Conservation (phyloP, 1,140 invertebrate genomes). For the Lepidurus apus region DNA sequence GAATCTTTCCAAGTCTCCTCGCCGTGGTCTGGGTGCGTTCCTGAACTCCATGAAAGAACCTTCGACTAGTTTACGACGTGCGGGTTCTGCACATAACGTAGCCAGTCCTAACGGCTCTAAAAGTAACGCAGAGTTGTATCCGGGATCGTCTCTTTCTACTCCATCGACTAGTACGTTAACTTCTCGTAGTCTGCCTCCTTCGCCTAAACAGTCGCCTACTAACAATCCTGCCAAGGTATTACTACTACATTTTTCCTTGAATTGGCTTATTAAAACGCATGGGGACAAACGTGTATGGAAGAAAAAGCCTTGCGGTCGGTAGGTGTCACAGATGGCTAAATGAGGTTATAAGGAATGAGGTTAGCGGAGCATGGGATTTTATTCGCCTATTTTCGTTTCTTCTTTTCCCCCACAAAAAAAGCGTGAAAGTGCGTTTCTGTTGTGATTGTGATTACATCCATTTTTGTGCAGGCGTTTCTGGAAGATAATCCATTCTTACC, state of each 20-base stretch:
- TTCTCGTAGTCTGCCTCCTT: conserved; percentile 68
- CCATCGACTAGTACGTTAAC: not conserved
- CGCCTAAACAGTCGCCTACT: conserved; percentile 64
- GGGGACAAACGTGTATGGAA: not conserved
- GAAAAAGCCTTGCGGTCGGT: not conserved
- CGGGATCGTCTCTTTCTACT: not conserved
- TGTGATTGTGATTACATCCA: too few relatives aligned
- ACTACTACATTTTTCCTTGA: not conserved
- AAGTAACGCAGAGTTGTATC: not conserved
- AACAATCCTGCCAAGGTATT: conserved; percentile 50
- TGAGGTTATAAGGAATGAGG: conserved; percentile 31
- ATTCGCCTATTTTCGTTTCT: not conserved
- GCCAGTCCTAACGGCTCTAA: conserved; percentile 38
- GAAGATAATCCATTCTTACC: conserved; percentile 40
- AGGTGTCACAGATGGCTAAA: not conserved
- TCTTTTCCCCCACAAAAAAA: not conserved
- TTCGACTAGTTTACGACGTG: conserved; percentile 50
- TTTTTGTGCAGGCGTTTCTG: conserved; percentile 42
- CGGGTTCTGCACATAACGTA: conserved; percentile 56
- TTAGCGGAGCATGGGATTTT: not conserved
- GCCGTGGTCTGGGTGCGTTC: conserved; percentile 39
- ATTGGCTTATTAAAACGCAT: not conserved
- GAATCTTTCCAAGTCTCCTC: conserved; percentile 9
- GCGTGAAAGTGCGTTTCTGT: not conserved
- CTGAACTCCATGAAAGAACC: conserved; percentile 49